Evolutionary conservation across 1,140 invertebrate genomes (phyloP), one percentile per base, ranked within the genome.

Genomic region (Acromyrmex echinatior): DNA sequence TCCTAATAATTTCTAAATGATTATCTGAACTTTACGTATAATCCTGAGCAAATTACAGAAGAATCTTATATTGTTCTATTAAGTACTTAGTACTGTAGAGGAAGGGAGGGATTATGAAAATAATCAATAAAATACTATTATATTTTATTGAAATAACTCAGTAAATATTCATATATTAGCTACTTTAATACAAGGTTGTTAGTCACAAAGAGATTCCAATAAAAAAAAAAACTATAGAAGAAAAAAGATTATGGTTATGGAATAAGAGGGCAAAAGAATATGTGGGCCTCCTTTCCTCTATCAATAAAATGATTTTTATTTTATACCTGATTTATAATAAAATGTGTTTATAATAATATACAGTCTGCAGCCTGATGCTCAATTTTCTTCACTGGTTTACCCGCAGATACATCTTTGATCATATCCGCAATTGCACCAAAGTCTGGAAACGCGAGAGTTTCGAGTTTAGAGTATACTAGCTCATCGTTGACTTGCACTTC

Each of bases 401-500:
- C 96, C 74, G 95, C 89, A 9, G 94, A 94, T 3, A 96, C 96
- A 87, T 96, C 94, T 91, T 94, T 94, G 3, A 96, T 95, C 76
- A 96, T 95, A 86, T 96, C 92, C 21, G 95, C 94, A 45, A 97
- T 96, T 94, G 97, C 96, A 49, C 96, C 92, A 93, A 96, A 96
- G 73, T 96, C 96, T 70, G 97, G 97, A 92, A 97, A 96, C 21
- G 96, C 96, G 95, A 96, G 96, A 16, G 96, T 96, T 92, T 96
- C 95, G 10, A 97, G 93, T 92, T 97, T 97, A 49, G 97, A 97
- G 92, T 97, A 97, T 56, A 97, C 94, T 73, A 96, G 92, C 86
- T 96, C 95, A 60, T 96, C 95, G 93, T 97, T 97, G 18, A 97
- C 95, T 63, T 93, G 92, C 28, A 97, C 95, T 94, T 97, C 97